These are phyloP conservation scores for Onychomys leucogaster DNA, from an alignment of 2,797 vertebrate species.

Conservation along the genomic window DNA sequence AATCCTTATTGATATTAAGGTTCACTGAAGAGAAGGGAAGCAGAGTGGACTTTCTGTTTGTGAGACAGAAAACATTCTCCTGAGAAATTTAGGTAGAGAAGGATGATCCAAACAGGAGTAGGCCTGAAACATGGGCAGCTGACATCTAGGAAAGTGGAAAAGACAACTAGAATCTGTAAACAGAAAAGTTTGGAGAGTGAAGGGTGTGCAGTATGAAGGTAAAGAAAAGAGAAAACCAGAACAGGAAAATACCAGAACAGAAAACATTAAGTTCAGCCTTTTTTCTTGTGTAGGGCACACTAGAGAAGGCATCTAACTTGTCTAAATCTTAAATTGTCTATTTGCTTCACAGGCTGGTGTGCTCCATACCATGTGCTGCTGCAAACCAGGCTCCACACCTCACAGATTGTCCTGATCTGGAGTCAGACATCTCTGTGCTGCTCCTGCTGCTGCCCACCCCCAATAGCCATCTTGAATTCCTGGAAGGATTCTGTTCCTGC, in stretches of 20 bases:
- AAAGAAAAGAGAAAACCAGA: not conserved
- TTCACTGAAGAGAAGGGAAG: not conserved
- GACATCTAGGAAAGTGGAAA: not conserved
- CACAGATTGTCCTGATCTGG: not conserved
- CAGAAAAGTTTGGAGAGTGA: not conserved
- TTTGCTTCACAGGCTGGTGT: not conserved
- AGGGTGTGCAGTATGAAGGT: not conserved
- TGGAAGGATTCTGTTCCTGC: not conserved
- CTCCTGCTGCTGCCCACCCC: rapidly evolving
- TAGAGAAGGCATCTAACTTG: not conserved
- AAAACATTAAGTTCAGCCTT: not conserved
- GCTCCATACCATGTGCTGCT: not conserved
- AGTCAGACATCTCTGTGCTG: not conserved
- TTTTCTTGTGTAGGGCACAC: not conserved
- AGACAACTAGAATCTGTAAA: not conserved
- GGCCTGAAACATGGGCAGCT: too few relatives aligned
- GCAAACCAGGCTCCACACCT: too few relatives aligned
- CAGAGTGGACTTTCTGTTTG: too few relatives aligned
- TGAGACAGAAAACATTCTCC: not conserved
- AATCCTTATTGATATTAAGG: not conserved
- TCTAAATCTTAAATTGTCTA: not conserved
- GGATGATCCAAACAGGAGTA: not conserved
- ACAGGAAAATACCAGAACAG: not conserved
- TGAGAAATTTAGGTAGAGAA: not conserved
- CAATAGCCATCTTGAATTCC: not conserved